Conservation (phyloP, 2,113 vertebrate genomes). For the Nanger granti region DNA sequence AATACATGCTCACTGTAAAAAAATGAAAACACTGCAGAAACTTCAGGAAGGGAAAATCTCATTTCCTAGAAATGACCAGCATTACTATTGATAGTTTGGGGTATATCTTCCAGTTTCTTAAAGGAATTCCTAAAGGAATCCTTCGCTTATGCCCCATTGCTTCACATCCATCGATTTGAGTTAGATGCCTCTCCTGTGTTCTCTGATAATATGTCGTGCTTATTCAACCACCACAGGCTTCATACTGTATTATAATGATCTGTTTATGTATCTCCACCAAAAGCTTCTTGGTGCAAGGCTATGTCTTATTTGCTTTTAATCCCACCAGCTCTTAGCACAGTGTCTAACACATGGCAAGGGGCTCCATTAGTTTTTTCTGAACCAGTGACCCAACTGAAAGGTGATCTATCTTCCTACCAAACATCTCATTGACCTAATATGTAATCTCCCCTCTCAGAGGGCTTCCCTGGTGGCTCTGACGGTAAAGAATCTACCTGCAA, state of each 20-base stretch:
- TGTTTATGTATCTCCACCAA: background rate
- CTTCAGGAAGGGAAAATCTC: background rate
- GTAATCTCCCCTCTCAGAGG: background rate
- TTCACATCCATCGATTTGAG: background rate
- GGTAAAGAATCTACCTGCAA: background rate
- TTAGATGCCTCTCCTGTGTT: background rate
- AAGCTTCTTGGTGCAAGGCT: slow-evolving; percentile 2
- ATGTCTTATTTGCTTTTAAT: background rate
- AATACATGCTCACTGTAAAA: background rate
- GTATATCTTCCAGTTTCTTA: background rate
- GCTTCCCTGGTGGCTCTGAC: background rate
- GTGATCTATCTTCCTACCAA: background rate
- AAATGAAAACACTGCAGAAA: background rate
- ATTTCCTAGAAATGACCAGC: background rate
- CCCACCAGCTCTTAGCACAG: background rate
- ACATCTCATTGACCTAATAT: background rate
- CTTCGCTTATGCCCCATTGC: background rate
- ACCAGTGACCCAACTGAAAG: background rate
- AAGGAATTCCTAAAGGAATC: background rate
- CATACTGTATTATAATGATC: background rate
- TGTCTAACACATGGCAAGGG: background rate
- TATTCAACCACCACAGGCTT: background rate
- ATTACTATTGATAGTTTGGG: background rate
- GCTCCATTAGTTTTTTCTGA: slow-evolving; percentile 2
- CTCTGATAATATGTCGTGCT: background rate